These are phyloP conservation scores for Girardinichthys multiradiatus DNA, from an alignment of 2,113 vertebrate genomes.

Conservation along the genomic window DNA sequence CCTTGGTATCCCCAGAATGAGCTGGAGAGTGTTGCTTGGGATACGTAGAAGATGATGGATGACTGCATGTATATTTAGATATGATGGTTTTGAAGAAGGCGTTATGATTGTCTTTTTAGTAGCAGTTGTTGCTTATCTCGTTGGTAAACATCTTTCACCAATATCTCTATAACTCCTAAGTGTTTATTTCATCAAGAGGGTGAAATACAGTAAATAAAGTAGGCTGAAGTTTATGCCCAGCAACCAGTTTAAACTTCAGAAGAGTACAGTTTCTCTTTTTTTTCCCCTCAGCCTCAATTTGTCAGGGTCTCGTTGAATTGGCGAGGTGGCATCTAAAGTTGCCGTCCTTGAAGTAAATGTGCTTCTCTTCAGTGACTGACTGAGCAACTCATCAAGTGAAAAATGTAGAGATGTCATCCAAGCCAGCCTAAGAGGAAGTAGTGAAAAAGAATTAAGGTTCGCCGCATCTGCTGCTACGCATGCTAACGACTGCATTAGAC, in stretches of 20 bases:
- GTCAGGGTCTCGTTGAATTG: slow-evolving; percentile 49
- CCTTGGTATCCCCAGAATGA: background rate
- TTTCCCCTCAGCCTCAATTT: slow-evolving; percentile 25
- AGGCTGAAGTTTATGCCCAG: slow-evolving; percentile 18
- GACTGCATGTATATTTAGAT: background rate
- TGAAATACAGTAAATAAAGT: slow-evolving; percentile 7
- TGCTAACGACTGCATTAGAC: slow-evolving; percentile 76
- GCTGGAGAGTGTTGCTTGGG: background rate
- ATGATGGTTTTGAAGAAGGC: background rate
- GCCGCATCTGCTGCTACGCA: slow-evolving; percentile 59
- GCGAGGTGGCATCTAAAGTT: slow-evolving; percentile 52
- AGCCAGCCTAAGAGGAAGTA: slow-evolving; percentile 69
- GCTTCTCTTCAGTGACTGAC: slow-evolving; percentile 51
- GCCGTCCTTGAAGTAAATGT: slow-evolving; percentile 55
- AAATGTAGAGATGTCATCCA: slow-evolving; percentile 69
- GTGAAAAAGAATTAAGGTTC: slow-evolving; percentile 71
- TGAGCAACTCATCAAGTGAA: slow-evolving; percentile 60
- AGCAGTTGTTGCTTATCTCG: background rate
- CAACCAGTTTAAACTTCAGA: slow-evolving; percentile 17
- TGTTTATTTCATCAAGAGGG: slow-evolving; percentile 4
- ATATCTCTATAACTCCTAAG: background rate
- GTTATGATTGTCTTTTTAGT: background rate
- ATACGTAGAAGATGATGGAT: too few species aligned
- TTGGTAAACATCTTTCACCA: background rate
- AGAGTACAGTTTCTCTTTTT: background rate